A percentile compares a stretch with the other conserved stretches of the same genome.
Conservation (phyloP, 2,797 vertebrate genomes). For the Pantherophis vulpinus region DNA sequence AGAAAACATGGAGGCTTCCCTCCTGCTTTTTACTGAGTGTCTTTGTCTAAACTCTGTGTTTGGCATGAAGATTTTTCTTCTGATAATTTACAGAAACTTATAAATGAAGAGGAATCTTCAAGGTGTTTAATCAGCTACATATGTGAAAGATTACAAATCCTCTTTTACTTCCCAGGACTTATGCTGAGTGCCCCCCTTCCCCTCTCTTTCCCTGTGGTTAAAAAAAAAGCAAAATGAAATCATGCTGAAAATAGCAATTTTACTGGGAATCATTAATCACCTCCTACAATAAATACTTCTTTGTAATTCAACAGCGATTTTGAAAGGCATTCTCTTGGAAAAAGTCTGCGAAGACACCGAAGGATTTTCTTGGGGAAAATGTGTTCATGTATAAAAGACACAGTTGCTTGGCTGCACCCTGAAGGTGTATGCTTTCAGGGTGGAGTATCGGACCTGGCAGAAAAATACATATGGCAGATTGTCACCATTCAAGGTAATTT, state of each 20-base stretch:
- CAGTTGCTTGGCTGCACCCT: constrained; percentile 66
- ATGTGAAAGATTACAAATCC: constrained; percentile 18
- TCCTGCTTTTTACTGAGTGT: not conserved
- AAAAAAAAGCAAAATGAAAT: constrained; percentile 66
- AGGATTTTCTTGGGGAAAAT: constrained; percentile 75
- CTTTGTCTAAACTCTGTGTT: constrained; percentile 20
- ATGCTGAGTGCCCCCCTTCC: constrained; percentile 46
- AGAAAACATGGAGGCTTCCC: constrained; percentile 17
- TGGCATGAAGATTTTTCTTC: constrained; percentile 23
- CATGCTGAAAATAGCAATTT: constrained; percentile 79
- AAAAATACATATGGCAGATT: constrained; percentile 69
- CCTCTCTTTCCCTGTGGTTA: constrained; percentile 55
- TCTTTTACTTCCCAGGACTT: constrained; percentile 50
- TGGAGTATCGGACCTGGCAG: constrained; percentile 62
- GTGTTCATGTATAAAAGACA: constrained; percentile 69
- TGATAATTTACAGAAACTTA: not conserved
- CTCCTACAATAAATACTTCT: constrained; percentile 82
- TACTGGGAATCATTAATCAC: constrained; percentile 80
- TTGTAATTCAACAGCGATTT: constrained; percentile 81
- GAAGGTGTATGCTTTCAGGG: constrained; percentile 65
- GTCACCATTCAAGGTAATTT: constrained; percentile 72
- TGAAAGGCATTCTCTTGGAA: constrained; percentile 81
- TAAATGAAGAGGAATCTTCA: constrained; percentile 39
- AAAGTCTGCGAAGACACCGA: constrained; percentile 73
- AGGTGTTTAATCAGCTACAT: constrained; percentile 39